Evolutionary conservation across 2,888 invertebrate genomes (phyloP), one percentile per base, ranked within the genome.

Genomic region (Microdon myrmicae): DNA sequence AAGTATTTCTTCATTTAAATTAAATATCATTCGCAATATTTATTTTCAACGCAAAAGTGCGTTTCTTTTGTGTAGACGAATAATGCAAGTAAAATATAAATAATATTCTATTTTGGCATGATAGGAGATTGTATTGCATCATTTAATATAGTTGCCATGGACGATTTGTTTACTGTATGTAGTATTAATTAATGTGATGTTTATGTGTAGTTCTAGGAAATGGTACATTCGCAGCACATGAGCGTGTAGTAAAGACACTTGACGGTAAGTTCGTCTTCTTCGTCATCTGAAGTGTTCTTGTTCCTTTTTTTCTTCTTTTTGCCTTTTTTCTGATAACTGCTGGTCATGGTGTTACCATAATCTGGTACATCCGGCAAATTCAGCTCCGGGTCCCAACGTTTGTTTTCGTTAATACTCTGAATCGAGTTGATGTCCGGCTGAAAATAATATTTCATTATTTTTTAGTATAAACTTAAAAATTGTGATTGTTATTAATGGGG

Each of bases 171-270:
- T 25, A 37, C 31, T 43, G 58, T 64, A 31, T 22, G 5, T 29
- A 51, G 23, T 7, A 47, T 61, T 26, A 38, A 56, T 55, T 56
- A 64, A 64, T 26, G 43, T 43, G 12, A 23, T 34, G 16, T 32
- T 22, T 48, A 25, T 23, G 8, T 29, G 20, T 10, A 14, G 9
- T 8, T 28, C 64, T 76, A 79, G 61, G 78, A 78, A 69, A 79
- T 79, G 67, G 78, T 71, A 69, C 79, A 79, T 64, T 79, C 79
- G 71, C 79, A 79, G 71, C 79, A 79, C 78, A 79, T 78, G 25
- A 79, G 71, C 20, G 79, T 75, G 66, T 76, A 78, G 67, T 79
- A 79, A 13, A 79, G 71, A 70, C 79, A 79, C 67, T 77, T 79
- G 9, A 79, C 77, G 25, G 76, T 71, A 51, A 76, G 76, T 20